Percentiles rank a stretch among this genome's conserved stretches.
phyloP scores from a whole-genome alignment of 1,140 invertebrate species.

The Drosophila arawakana region DNA sequence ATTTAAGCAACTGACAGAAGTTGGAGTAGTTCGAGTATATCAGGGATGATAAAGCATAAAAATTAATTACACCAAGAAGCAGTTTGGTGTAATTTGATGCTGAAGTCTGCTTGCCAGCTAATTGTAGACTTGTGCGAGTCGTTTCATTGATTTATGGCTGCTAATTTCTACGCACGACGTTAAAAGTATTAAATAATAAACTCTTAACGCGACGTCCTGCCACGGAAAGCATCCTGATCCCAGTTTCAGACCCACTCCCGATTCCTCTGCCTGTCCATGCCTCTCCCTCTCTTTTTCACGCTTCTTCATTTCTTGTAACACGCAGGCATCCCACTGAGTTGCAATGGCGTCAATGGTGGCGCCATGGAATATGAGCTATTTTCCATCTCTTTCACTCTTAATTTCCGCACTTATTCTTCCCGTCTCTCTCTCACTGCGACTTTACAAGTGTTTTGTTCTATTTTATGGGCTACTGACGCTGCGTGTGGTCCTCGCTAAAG shows the following conservation, averaged over 20 bases:
- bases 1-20: conserved; percentile 18
- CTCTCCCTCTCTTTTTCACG: no score
- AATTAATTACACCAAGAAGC: conserved; percentile 68
- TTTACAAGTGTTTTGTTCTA: conserved; percentile 77
- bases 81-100: conserved; percentile 61
- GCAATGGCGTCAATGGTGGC: conserved; percentile 58
- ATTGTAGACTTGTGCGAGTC: conserved; percentile 77
- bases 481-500: conserved; percentile 22
- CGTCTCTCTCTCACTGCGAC: conserved; percentile 23
- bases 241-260: background rate
- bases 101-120: conserved; percentile 52
- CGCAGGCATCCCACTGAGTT: conserved; percentile 39
- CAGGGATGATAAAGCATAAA: conserved; percentile 39
- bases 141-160: conserved; percentile 80
- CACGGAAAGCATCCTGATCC: conserved; percentile 49
- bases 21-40: background rate
- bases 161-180: conserved; percentile 78
- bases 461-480: conserved; percentile 68
- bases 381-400: background rate
- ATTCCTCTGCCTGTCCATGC: background rate
- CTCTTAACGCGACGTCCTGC: conserved; percentile 61
- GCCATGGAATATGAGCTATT: conserved; percentile 64
- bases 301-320: background rate
- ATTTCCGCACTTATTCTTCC: background rate
- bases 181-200: conserved; percentile 81